These are phyloP conservation scores for Patella caerulea DNA, from an alignment of 2,888 invertebrate genomes.

Conservation along the genomic window DNA sequence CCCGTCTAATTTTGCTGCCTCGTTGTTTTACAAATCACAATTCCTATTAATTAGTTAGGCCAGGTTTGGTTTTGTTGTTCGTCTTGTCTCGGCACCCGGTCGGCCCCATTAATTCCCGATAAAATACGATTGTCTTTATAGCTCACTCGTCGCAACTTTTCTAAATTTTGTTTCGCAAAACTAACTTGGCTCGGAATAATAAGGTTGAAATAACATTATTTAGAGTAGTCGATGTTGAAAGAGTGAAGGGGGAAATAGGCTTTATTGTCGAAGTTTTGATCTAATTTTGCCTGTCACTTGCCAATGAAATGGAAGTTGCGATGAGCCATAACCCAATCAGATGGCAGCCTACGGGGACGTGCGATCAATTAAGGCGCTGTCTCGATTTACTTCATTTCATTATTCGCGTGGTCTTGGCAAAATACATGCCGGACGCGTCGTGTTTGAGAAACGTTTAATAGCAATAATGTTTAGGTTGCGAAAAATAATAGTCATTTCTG, in stretches of 20 bases:
- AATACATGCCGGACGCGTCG: slow-evolving; percentile 25
- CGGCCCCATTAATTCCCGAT: slow-evolving; percentile 37
- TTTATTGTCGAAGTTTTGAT: slow-evolving; percentile 34
- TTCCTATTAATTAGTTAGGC: slow-evolving; percentile 38
- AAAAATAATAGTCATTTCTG: slow-evolving; percentile 33
- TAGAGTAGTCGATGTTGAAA: slow-evolving; percentile 28
- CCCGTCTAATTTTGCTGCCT: slow-evolving; percentile 20
- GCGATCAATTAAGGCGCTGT: slow-evolving; percentile 35
- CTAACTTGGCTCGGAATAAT: slow-evolving; percentile 33
- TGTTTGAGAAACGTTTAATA: slow-evolving; percentile 24
- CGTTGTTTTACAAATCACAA: slow-evolving; percentile 29
- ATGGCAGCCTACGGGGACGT: slow-evolving; percentile 33
- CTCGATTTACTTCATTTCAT: slow-evolving; percentile 40
- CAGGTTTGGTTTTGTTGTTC: slow-evolving; percentile 28
- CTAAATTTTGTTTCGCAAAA: slow-evolving; percentile 11
- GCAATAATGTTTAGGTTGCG: slow-evolving; percentile 26
- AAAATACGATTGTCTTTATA: slow-evolving; percentile 37
- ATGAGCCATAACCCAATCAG: slow-evolving; percentile 31
- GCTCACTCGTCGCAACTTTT: slow-evolving; percentile 31
- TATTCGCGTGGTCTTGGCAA: slow-evolving; percentile 36
- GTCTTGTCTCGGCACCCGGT: slow-evolving; percentile 28
- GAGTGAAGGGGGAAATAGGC: slow-evolving; percentile 34
- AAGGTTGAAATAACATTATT: slow-evolving; percentile 38
- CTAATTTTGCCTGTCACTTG: slow-evolving; percentile 39
- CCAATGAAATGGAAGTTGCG: slow-evolving; percentile 29